phyloP scores from a whole-genome alignment of 2,888 invertebrate species.

The Syrista parreyssii region DNA sequence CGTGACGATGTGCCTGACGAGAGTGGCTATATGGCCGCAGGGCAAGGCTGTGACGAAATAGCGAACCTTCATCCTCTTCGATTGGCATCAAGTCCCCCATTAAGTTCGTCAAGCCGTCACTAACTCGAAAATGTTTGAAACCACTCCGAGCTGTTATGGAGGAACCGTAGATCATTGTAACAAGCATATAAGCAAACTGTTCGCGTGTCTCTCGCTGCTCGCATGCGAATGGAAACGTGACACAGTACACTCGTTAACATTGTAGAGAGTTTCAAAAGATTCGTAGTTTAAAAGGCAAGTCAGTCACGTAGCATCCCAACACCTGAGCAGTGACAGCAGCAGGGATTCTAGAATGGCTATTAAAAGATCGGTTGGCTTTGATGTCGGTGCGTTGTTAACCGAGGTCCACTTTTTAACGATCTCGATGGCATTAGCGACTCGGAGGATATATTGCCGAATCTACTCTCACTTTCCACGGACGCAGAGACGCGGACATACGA shows the following conservation, averaged over 20 bases:
- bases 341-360: not conserved
- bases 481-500: not conserved
- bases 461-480: slow-evolving; percentile 4
- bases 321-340: not conserved
- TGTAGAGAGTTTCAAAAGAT: not conserved
- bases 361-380: not conserved
- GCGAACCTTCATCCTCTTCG: not conserved
- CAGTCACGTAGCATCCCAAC: not conserved
- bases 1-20: not conserved
- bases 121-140: not conserved
- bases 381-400: not conserved
- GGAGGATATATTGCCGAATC: not conserved
- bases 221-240: not conserved
- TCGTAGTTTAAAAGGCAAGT: not conserved
- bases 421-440: not conserved
- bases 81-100: not conserved
- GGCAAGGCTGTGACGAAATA: not conserved
- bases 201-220: not conserved
- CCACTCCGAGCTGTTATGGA: not conserved
- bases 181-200: not conserved
- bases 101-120: not conserved
- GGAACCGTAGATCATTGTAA: not conserved
- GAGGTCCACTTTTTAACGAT: not conserved
- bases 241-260: not conserved
- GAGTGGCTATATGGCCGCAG: not conserved